Evolutionary conservation across 2,797 vertebrate genomes (phyloP).

Genomic region (Pachyuromys duprasi): DNA sequence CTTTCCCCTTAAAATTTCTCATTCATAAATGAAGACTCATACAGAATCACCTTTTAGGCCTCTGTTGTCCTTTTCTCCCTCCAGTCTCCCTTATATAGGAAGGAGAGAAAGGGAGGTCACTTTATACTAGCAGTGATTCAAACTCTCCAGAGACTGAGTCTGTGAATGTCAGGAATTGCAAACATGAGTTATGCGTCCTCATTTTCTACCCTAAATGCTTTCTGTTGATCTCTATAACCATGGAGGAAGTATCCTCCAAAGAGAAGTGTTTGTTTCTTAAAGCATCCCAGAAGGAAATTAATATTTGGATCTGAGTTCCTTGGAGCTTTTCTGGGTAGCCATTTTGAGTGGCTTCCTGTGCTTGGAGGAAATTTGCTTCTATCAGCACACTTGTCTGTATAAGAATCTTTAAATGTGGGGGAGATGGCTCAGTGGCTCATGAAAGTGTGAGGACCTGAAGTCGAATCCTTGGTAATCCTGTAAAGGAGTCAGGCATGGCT

Average conservation of each 20-base stretch:
- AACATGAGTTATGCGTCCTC: conserved; percentile 37
- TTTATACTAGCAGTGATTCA: conserved; percentile 58
- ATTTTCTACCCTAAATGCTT: conserved; percentile 49
- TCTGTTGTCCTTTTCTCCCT: conserved; percentile 21
- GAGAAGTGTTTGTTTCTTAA: conserved; percentile 52
- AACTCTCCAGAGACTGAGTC: conserved; percentile 11
- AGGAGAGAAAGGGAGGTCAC: neutral
- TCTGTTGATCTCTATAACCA: conserved; percentile 42
- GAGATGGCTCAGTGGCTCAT: neutral
- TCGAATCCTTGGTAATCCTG: neutral
- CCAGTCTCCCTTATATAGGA: conserved; percentile 23
- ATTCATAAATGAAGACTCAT: neutral
- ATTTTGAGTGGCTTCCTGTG: neutral
- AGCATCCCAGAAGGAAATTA: conserved; percentile 19
- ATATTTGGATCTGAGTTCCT: neutral
- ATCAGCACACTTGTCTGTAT: neutral
- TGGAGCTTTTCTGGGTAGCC: neutral
- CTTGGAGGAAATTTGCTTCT: conserved; percentile 41
- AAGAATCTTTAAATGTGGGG: neutral
- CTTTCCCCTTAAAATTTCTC: conserved; percentile 31
- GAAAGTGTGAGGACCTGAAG: neutral
- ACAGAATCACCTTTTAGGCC: conserved; percentile 15
- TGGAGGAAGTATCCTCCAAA: neutral
- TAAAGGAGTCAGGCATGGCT: neutral
- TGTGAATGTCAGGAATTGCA: conserved; percentile 63